Conservation (phyloP, 2,113 vertebrate species). For the Pavo muticus region DNA sequence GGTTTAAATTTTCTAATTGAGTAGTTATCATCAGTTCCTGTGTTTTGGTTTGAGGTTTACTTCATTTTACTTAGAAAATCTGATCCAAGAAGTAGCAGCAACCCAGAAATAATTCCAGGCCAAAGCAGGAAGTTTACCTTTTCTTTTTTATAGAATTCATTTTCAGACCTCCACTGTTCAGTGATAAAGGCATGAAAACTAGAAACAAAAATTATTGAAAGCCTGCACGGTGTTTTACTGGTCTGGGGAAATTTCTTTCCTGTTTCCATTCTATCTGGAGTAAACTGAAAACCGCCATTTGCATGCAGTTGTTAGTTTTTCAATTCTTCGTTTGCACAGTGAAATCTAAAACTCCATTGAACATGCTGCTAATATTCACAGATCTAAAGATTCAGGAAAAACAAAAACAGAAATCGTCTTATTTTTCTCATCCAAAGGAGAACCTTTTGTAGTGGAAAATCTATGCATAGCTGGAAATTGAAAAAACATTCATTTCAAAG, state of each 20-base stretch:
- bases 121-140: background rate
- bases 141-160: background rate
- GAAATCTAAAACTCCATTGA: background rate
- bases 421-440: background rate
- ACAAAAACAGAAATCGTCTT: background rate
- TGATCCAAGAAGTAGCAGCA: background rate
- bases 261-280: background rate
- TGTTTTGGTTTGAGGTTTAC: background rate
- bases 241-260: background rate
- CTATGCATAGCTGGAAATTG: background rate
- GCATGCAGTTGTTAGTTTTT: background rate
- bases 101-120: background rate
- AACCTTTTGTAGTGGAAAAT: background rate
- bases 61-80: background rate
- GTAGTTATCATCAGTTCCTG: background rate
- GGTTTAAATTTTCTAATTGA: background rate
- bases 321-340: background rate
- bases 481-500: background rate
- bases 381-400: background rate
- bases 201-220: background rate
- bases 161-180: background rate
- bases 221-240: background rate
- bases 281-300: background rate
- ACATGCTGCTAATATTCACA: background rate
- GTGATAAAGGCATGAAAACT: background rate